phyloP scores from a whole-genome alignment of 2,113 vertebrate genomes.

The Rhea americana region DNA sequence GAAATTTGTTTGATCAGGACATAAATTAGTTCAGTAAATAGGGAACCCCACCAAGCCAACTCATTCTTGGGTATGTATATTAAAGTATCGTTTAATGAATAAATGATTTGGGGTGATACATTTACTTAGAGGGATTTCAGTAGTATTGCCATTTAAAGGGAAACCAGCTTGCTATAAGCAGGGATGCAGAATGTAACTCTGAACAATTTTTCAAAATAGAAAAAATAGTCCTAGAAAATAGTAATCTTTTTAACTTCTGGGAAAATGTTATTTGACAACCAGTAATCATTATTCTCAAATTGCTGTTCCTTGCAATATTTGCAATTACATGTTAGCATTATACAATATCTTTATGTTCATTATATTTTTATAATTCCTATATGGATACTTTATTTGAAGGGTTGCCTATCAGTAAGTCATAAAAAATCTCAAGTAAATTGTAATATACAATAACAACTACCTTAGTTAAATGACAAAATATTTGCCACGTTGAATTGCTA shows the following conservation, averaged over 20 bases:
- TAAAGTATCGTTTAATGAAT: neutral
- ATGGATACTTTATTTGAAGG: neutral
- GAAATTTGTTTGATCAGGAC: neutral
- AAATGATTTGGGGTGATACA: neutral
- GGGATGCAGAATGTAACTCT: neutral
- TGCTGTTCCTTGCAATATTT: neutral
- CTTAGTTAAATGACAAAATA: constrained; percentile 28
- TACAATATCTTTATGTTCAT: neutral
- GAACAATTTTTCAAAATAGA: neutral
- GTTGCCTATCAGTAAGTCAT: constrained; percentile 2
- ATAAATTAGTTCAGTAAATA: neutral
- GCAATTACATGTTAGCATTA: neutral
- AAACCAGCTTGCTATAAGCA: neutral
- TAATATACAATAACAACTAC: neutral
- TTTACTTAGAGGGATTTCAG: neutral
- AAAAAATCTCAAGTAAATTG: constrained; percentile 18
- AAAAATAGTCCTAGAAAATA: neutral
- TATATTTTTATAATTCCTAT: neutral
- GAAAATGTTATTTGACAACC: constrained; percentile 4
- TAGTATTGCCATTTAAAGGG: neutral
- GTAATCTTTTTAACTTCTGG: neutral
- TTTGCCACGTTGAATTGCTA: constrained; percentile 6
- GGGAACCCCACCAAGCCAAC: neutral
- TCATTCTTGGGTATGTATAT: neutral
- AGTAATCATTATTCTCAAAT: neutral